phyloP scores from a whole-genome alignment of 37 sponge, comb jelly and placozoan genomes.

The Ephydatia muelleri region DNA sequence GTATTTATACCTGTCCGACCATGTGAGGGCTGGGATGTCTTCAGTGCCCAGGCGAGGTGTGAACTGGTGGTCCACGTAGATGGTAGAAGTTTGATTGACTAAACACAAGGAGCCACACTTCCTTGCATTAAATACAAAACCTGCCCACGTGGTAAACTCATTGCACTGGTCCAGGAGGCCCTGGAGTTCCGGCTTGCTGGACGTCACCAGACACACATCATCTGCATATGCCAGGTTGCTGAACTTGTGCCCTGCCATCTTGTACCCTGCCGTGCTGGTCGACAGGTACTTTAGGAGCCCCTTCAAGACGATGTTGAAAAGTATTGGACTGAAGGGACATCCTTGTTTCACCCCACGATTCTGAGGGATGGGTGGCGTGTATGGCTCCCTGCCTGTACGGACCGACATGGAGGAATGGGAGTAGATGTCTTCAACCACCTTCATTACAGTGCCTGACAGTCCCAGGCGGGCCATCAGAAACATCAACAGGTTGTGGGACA shows the following conservation, averaged over 20 bases:
- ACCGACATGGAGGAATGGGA: neutral
- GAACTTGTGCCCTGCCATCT: neutral
- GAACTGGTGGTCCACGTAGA: neutral
- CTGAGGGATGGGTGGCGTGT: neutral
- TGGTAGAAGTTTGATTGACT: neutral
- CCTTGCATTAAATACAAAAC: constrained; percentile 19
- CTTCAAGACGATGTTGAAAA: no score
- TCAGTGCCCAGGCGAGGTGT: no score
- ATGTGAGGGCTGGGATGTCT: constrained; percentile 11
- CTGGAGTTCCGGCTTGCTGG: no score
- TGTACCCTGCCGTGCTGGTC: no score
- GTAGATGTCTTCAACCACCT: constrained; percentile 34
- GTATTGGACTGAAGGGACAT: constrained; percentile 33
- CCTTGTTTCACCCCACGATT: constrained; percentile 34
- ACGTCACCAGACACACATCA: no score
- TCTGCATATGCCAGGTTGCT: constrained; percentile 31
- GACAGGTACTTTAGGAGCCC: no score
- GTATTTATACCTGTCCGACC: constrained; percentile 22
- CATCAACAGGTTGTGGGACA: constrained; percentile 17
- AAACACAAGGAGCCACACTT: no score
- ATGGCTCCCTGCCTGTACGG: no score
- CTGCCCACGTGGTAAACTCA: constrained; percentile 18
- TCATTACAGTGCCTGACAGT: neutral
- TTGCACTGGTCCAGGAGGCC: neutral
- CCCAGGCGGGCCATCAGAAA: neutral